Evolutionary conservation across 2,797 vertebrate genomes (phyloP).

Genomic region (Pyrocephalus nanus): DNA sequence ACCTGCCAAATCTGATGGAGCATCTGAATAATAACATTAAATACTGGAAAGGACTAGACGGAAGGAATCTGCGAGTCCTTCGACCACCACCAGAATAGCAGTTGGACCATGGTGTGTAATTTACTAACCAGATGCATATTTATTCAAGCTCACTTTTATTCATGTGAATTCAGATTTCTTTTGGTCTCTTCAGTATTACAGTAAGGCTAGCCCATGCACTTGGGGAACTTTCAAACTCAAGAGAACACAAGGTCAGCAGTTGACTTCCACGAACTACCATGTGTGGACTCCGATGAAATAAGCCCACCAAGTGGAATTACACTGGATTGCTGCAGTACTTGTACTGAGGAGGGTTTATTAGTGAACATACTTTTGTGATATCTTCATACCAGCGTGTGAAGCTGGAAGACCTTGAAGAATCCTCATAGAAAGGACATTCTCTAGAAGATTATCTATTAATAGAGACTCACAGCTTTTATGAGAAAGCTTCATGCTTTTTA

Average conservation of each 20-base stretch:
- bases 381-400: constrained; percentile 46
- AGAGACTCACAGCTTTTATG: constrained; percentile 57
- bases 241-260: constrained; percentile 42
- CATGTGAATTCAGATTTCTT: constrained; percentile 64
- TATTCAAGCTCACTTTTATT: constrained; percentile 41
- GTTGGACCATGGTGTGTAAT: constrained; percentile 10
- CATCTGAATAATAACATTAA: constrained; percentile 97
- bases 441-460: constrained; percentile 40
- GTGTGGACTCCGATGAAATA: constrained; percentile 21
- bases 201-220: constrained; percentile 60
- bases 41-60: constrained; percentile 96
- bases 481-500: constrained; percentile 48
- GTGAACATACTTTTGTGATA: background rate
- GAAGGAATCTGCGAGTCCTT: constrained; percentile 87
- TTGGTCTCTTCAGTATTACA: constrained; percentile 75
- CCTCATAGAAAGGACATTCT: constrained; percentile 42
- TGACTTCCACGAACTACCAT: constrained; percentile 11
- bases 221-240: constrained; percentile 42
- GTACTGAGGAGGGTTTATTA: constrained; percentile 44
- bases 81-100: constrained; percentile 88
- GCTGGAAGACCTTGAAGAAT: constrained; percentile 63
- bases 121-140: constrained; percentile 19
- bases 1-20: constrained; percentile 95
- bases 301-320: constrained; percentile 66
- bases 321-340: constrained; percentile 69